Evolutionary conservation across 2,113 vertebrate species (phyloP).

Genomic region (Kryptolebias marmoratus): DNA sequence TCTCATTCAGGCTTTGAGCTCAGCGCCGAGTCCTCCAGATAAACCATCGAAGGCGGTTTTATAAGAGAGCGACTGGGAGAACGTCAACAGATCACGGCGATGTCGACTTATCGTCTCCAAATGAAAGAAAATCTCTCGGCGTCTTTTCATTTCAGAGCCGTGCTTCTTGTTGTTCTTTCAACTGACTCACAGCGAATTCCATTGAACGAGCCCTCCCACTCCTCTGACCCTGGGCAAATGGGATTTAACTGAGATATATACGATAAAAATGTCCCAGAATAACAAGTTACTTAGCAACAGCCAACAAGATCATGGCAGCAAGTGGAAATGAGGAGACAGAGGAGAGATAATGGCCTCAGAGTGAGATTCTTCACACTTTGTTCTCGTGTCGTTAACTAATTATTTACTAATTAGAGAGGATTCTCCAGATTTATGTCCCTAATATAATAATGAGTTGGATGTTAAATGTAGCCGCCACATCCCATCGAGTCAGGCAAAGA

Average conservation of each 20-base stretch:
- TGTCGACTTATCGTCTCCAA: not conserved
- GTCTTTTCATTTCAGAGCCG: conserved; percentile 7
- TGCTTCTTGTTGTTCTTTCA: not conserved
- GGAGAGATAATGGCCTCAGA: conserved; percentile 4
- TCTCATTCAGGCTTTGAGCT: conserved; percentile 8
- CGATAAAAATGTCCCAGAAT: conserved; percentile 44
- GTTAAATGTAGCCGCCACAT: not conserved
- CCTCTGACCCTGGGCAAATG: conserved; percentile 37
- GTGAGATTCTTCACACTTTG: not conserved
- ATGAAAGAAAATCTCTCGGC: conserved; percentile 6
- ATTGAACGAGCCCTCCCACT: conserved; percentile 31
- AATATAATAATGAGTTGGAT: too few species aligned
- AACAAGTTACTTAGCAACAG: conserved; percentile 64
- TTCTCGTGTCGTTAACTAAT: not conserved
- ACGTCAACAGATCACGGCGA: not conserved
- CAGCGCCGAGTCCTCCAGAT: not conserved
- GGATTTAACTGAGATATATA: conserved; percentile 41
- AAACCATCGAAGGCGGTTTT: not conserved
- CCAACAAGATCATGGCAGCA: conserved; percentile 20
- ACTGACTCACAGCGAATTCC: conserved; percentile 31
- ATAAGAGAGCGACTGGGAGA: not conserved
- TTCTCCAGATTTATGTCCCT: not conserved
- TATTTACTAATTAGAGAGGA: not conserved
- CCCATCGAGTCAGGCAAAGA: too few species aligned
- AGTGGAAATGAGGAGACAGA: conserved; percentile 15